These are phyloP conservation scores for Jacana jacana DNA, from an alignment of 2,113 vertebrate genomes.

Conservation along the genomic window DNA sequence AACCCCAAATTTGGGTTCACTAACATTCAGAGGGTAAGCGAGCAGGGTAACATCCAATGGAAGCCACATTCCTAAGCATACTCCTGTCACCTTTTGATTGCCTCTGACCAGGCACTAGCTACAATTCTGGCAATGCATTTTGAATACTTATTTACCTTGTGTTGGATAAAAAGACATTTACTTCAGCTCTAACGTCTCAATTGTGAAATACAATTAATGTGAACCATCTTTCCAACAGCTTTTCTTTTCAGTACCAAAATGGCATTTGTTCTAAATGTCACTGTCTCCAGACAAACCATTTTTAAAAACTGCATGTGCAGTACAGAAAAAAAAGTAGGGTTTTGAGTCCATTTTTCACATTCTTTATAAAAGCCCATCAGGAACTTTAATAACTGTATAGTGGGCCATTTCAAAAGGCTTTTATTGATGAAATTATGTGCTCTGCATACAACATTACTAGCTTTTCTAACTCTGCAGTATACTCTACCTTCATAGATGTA, in stretches of 20 bases:
- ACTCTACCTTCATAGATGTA: constrained; percentile 95
- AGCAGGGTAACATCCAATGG: not conserved
- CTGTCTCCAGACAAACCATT: not conserved
- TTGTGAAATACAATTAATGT: not conserved
- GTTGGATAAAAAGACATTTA: not conserved
- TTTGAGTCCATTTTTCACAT: not conserved
- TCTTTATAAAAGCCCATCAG: not conserved
- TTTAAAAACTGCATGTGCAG: not conserved
- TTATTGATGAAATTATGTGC: not conserved
- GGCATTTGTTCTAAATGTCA: not conserved
- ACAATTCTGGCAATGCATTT: not conserved
- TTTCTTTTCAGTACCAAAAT: not conserved
- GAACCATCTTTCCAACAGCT: not conserved
- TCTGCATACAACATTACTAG: not conserved
- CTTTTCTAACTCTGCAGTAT: constrained; percentile 2
- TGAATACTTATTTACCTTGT: not conserved
- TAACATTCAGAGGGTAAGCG: not conserved
- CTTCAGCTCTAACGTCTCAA: not conserved
- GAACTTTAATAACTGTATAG: not conserved
- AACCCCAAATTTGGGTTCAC: not conserved
- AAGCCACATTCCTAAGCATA: not conserved
- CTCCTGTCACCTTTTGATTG: not conserved
- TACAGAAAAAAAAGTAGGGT: not conserved
- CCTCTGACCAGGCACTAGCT: not conserved
- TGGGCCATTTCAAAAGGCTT: not conserved